These are phyloP conservation scores for Steinernema scapterisci DNA, from an alignment of 2,888 invertebrate species.

Conservation along the genomic window DNA sequence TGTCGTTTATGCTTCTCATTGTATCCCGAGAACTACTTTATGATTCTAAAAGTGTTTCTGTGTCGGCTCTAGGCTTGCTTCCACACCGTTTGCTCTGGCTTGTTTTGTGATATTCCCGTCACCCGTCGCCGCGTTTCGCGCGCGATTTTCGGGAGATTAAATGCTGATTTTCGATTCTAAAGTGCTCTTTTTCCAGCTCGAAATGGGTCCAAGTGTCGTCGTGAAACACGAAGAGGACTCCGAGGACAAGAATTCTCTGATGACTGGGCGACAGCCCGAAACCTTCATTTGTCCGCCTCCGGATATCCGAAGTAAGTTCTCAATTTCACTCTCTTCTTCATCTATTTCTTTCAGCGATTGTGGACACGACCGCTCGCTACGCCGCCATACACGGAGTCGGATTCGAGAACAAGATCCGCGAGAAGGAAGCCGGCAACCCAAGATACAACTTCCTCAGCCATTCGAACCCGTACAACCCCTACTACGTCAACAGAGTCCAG, in stretches of 20 bases:
- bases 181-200: too few species aligned
- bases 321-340: too few species aligned
- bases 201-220: slow-evolving; percentile 41
- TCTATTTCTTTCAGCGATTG: slow-evolving; percentile 80
- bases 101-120: too few species aligned
- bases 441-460: slow-evolving; percentile 96
- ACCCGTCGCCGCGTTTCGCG: too few species aligned
- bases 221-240: slow-evolving; percentile 63
- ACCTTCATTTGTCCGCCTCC: slow-evolving; percentile 99
- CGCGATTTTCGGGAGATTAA: too few species aligned
- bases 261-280: slow-evolving; percentile 70
- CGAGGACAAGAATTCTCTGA: slow-evolving; percentile 64
- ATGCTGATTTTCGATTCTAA: too few species aligned
- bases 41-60: too few species aligned
- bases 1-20: too few species aligned
- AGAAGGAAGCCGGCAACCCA: slow-evolving; percentile 95
- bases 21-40: too few species aligned
- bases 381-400: slow-evolving; percentile 99
- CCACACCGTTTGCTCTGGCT: too few species aligned
- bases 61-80: too few species aligned
- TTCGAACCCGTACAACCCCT: slow-evolving; percentile 97
- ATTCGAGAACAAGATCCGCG: slow-evolving; percentile 94
- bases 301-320: slow-evolving; percentile 99
- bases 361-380: slow-evolving; percentile 98
- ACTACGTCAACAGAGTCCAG: slow-evolving; percentile 91